Conservation (phyloP, 2,888 invertebrate species). For the Cremastobaeus sp. region DNA sequence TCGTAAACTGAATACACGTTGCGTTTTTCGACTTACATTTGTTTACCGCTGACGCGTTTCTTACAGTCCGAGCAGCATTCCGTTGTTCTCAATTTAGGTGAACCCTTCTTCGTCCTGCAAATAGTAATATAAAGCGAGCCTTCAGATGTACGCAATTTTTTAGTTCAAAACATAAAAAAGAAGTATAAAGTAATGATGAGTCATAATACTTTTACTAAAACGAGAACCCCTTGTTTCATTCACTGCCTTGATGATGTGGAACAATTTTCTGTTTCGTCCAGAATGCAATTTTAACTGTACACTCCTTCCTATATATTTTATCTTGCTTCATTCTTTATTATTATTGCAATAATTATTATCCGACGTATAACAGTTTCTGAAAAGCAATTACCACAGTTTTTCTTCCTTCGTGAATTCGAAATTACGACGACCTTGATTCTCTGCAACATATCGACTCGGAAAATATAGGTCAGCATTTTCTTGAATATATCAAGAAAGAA, state of each 20-base stretch:
- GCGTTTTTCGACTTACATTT: too few relatives aligned
- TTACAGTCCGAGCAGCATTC: too few relatives aligned
- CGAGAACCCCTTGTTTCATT: slow-evolving; percentile 32
- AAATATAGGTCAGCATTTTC: slow-evolving; percentile 54
- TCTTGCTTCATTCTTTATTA: slow-evolving; percentile 16
- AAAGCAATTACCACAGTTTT: slow-evolving; percentile 45
- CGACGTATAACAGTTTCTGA: slow-evolving; percentile 41
- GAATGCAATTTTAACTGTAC: slow-evolving; percentile 57
- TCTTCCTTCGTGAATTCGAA: slow-evolving; percentile 35
- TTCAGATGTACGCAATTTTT: slow-evolving; percentile 8
- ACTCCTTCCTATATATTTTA: slow-evolving; percentile 13
- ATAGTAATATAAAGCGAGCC: not conserved
- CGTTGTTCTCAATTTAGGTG: slow-evolving; percentile 1
- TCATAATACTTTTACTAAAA: slow-evolving; percentile 41
- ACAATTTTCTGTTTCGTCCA: slow-evolving; percentile 48
- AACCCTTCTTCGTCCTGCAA: slow-evolving; percentile 2
- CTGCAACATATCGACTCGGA: slow-evolving; percentile 11
- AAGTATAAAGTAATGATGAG: slow-evolving; percentile 24
- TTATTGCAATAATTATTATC: slow-evolving; percentile 48
- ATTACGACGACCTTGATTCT: slow-evolving; percentile 46
- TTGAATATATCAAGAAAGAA: too few relatives aligned
- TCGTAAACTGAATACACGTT: too few relatives aligned
- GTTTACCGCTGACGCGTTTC: too few relatives aligned
- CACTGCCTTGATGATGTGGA: slow-evolving; percentile 31
- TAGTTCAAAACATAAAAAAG: slow-evolving; percentile 22